Base-by-base conservation (phyloP, 64 coral and sea anemone species). In the Trachythela sp. region DNA sequence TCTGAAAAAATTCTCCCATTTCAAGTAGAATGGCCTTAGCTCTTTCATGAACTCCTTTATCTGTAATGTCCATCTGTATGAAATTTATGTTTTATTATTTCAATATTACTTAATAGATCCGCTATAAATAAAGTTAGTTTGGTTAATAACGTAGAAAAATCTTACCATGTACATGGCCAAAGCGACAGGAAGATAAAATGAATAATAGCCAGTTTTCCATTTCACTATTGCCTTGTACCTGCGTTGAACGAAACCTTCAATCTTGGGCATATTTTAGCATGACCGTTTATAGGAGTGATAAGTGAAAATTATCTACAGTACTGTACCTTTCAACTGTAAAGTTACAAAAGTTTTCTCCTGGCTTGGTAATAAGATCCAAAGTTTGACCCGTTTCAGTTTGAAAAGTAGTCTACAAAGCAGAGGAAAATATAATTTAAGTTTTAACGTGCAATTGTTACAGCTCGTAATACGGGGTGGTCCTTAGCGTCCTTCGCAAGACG, bases 1-100 rank as follows among this genome's bases (percentile, higher is more conserved):
- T 89, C 87, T 99, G 95, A 89, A 99, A 99, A 48, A 94, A 99
- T 75, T 99, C 95, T 39, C 95, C 95, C 95, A 99, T 99, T 37
- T 91, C 91, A 29, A 99, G 67, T 18, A 99, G 83, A 94, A 99
- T 94, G 15, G 36, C 76, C 49, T 95, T 99, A 4, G 95, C 93
- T 89, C 88, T 89, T n/a, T 92, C 93, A 86, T 99, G 95, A 17
- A 89, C 67, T 40, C 89, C 83, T 36, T 43, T 87, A 85, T 98
- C 95, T 85, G 89, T 92, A 87, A 98, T 93, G 24, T 91, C 93
- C 70, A 88, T 87, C 95, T 98, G 59, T 0, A 42, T 48, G 35
- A 48, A 85, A n/a, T n/a, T n/a, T n/a, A n/a, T n/a, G n/a, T n/a
- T n/a, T n/a, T n/a, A n/a, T n/a, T n/a, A n/a, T n/a, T n/a, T n/a